Conservation (phyloP, 2,113 vertebrate species). For the Sterrhoptilus dennistouni region DNA sequence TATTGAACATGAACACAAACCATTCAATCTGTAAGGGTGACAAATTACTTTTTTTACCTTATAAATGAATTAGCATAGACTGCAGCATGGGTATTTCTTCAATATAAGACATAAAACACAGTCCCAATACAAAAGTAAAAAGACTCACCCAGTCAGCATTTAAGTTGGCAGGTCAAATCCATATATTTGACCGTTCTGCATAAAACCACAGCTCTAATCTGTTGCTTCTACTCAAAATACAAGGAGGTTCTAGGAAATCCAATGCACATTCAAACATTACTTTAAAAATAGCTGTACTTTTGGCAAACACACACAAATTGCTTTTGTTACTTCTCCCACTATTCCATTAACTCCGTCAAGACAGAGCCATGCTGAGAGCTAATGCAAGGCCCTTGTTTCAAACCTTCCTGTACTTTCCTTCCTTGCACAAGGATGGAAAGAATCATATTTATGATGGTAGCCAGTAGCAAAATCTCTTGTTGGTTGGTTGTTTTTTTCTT, state of each 20-base stretch:
- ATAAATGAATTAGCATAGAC: background rate
- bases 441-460: background rate
- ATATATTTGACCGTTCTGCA: background rate
- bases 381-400: background rate
- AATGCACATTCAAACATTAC: background rate
- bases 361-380: background rate
- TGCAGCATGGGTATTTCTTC: background rate
- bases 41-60: background rate
- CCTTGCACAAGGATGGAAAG: background rate
- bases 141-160: background rate
- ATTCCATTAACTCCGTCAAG: background rate
- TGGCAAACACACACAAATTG: background rate
- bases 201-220: background rate
- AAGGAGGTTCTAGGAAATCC: background rate
- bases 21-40: background rate
- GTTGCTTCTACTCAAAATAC: background rate
- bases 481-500: background rate
- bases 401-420: background rate
- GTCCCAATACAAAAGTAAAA: background rate
- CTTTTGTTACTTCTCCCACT: conserved; percentile 5
- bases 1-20: background rate
- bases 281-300: conserved; percentile 15
- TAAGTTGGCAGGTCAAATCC: background rate
- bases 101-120: background rate
- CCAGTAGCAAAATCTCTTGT: background rate